A percentile compares a stretch with the other conserved stretches of the same genome.
These are phyloP conservation scores for Bhutanitis thaidina DNA, from an alignment of 2,888 invertebrate species.

Conservation along the genomic window DNA sequence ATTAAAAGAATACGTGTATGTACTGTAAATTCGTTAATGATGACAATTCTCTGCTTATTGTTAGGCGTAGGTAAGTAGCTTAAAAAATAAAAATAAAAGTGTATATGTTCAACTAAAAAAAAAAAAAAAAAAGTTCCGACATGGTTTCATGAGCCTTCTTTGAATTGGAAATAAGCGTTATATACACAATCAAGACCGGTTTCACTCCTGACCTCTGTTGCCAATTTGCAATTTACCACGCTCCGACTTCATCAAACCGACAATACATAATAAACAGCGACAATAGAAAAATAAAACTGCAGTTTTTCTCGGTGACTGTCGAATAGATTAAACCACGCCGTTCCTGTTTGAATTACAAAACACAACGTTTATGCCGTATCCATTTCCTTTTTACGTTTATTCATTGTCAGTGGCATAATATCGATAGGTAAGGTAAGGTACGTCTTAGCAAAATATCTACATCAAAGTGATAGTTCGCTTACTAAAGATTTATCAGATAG, in stretches of 20 bases:
- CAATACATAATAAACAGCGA: not conserved
- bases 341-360: no score
- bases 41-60: conserved; percentile 7
- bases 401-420: no score
- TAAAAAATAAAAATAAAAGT: not conserved
- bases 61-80: conserved; percentile 9
- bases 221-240: conserved; percentile 15
- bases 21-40: no score
- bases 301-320: not conserved
- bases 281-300: not conserved
- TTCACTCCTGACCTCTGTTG: conserved; percentile 2
- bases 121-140: conserved; percentile 3
- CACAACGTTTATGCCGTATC: no score
- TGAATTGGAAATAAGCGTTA: conserved; percentile 5
- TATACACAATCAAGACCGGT: conserved; percentile 7
- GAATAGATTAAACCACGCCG: no score
- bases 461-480: no score
- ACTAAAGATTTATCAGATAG: no score
- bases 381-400: no score
- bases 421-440: no score
- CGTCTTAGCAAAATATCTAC: no score
- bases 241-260: not conserved
- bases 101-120: no score
- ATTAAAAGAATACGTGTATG: no score
- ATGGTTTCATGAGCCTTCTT: not conserved